These are phyloP conservation scores for Myrmecobius fasciatus DNA, from an alignment of 2,113 vertebrate species.

Conservation along the genomic window DNA sequence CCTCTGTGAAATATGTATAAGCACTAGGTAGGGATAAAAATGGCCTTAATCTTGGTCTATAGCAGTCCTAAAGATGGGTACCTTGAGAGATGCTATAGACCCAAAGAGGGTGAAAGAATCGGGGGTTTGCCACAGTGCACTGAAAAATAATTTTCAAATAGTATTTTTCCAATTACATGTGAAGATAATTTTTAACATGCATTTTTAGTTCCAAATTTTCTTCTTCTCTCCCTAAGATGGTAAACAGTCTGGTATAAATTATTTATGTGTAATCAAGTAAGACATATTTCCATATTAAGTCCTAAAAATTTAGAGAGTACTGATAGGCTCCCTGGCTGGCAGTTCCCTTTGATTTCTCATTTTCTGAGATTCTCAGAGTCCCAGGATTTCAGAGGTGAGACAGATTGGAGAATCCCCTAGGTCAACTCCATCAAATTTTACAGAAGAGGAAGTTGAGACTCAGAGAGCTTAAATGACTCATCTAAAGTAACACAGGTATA, in stretches of 20 bases:
- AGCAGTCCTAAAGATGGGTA: neutral
- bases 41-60: neutral
- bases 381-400: neutral
- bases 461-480: neutral
- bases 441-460: neutral
- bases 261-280: neutral
- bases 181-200: neutral
- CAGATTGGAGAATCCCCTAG: neutral
- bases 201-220: neutral
- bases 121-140: neutral
- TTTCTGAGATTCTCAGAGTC: neutral
- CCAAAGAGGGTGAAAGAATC: neutral
- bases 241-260: neutral
- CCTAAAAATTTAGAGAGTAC: neutral
- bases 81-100: neutral
- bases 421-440: neutral
- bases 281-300: neutral
- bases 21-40: neutral
- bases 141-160: neutral
- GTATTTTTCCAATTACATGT: neutral
- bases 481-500: neutral
- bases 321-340: neutral
- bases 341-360: neutral
- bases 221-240: neutral
- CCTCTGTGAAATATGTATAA: fast-evolving